Evolutionary conservation across 2,888 invertebrate species (phyloP).

Genomic region (Hofmannophila pseudospretella): DNA sequence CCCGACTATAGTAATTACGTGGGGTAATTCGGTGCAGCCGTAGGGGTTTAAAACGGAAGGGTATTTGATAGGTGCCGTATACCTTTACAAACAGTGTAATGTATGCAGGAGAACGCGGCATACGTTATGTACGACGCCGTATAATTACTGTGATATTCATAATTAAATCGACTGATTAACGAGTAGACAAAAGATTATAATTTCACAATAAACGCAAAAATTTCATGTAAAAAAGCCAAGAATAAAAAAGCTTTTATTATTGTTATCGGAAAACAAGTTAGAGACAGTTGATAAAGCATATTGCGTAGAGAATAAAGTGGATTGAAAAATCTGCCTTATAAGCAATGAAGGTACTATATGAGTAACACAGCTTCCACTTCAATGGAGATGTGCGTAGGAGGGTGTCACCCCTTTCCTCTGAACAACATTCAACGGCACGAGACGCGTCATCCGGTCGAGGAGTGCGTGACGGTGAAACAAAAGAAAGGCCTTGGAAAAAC

Average conservation of each 20-base stretch:
- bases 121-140: no score
- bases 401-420: slow-evolving; percentile 63
- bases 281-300: no score
- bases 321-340: slow-evolving; percentile 6
- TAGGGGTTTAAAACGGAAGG: slow-evolving; percentile 52
- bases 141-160: no score
- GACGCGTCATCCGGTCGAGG: slow-evolving; percentile 47
- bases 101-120: not conserved
- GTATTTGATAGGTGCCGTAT: slow-evolving; percentile 23
- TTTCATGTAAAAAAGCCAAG: no score
- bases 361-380: slow-evolving; percentile 56
- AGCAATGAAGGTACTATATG: slow-evolving; percentile 16
- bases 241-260: no score
- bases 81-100: slow-evolving; percentile 2
- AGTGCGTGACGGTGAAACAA: slow-evolving; percentile 39
- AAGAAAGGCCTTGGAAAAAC: slow-evolving; percentile 30
- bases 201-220: no score
- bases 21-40: slow-evolving; percentile 53
- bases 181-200: no score
- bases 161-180: no score
- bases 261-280: no score
- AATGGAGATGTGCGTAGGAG: slow-evolving; percentile 63
- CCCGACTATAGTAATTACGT: slow-evolving; percentile 49
- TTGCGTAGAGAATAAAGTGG: no score
- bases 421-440: slow-evolving; percentile 52